Evolutionary conservation across 2,888 invertebrate genomes (phyloP), one percentile per base, ranked within the genome.

Genomic region (Agrotis clavis): DNA sequence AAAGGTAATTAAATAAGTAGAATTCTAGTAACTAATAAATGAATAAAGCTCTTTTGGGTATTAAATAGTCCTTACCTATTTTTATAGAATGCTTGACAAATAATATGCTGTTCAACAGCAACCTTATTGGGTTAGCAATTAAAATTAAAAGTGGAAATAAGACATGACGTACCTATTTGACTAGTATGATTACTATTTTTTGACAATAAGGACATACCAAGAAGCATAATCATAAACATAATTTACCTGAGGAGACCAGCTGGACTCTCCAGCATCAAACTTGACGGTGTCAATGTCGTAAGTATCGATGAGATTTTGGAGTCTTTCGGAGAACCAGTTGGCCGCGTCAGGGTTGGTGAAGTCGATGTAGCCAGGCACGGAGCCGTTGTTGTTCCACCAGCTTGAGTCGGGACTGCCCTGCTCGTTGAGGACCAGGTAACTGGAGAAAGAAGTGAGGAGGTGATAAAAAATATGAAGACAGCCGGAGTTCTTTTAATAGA

Each of bases 251-350:
- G 98, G 97, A 56, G 97, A 92, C 97, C 97, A 98, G 83, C 97
- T 97, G 0, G 96, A 96, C 91, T 98, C 98, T 35, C 98, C 98
- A 57, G 98, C 98, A 87, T 98, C 98, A 86, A 98, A 98, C 93
- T 98, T 98, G 82, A 98, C 97, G 74, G 97, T 97, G 85, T 98
- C 97, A 30, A 98, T 97, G 0, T 97, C 97, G 67, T 97, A 97
- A 7, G 97, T 94, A 0, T 95, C 92, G 81, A 97, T 94, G 2
- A 99, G 82, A 7, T 90, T 87, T 68, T 94, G 95, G 41, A 97
- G 86, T 72, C 97, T 93, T 6, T 88, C 87, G 0, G 94, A 89
- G 92, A 95, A 97, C 97, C 97, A 97, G 94, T 97, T 79, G 0
- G 96, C 95, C 0, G 98, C 98, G 35, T 96, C 96, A 0, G 97